Base-by-base conservation (phyloP, 2,888 invertebrate species). In the Leptopilina myrica region DNA sequence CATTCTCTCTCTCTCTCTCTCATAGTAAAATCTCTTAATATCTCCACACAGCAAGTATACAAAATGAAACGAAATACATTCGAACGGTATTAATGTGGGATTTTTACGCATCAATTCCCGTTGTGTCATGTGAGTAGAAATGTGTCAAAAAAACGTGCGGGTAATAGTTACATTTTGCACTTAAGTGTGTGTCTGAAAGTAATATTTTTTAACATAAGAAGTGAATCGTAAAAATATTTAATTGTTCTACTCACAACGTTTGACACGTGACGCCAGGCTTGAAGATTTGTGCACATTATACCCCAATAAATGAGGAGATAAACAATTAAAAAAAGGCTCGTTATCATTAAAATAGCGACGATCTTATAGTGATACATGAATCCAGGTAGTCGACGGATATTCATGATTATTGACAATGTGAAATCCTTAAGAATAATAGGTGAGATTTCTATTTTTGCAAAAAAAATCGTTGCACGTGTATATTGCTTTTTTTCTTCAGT, bases 251-350 rank as follows among this genome's bases (percentile, higher is more conserved):
- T 93, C 91, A 94, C 94, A 92, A 94, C 92, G 87, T 91, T 92
- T 82, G 93, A 92, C 79, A 94, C 92, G 87, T 94, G 93, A 77
- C 92, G 91, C 91, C 93, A 93, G n/a, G 94, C 93, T 86, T 94
- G 93, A 75, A 93, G 90, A 88, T 94, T 94, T 46, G 93, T 92
- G 88, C 94, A 95, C 86, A 94, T 90, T 73, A 94, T 89, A 80
- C 93, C 94, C 93, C 94, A 94, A 88, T 93, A 93, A 81, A 93
- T 91, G 56, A 93, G 90, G 77, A 93, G 90, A 87, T 93, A 93
- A 79, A 93, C 85, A 79, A 92, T 86, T n/a, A 92, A 89, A 62
- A 91, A 85, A 62, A 92, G 82, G 14, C 91, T 81, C 59, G 91
- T 86, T 40, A 92, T 73, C 43, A 88, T 81, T 33, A 88, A 85